Evolutionary conservation across 2,888 invertebrate species (phyloP).

Genomic region (Baronia brevicornis): DNA sequence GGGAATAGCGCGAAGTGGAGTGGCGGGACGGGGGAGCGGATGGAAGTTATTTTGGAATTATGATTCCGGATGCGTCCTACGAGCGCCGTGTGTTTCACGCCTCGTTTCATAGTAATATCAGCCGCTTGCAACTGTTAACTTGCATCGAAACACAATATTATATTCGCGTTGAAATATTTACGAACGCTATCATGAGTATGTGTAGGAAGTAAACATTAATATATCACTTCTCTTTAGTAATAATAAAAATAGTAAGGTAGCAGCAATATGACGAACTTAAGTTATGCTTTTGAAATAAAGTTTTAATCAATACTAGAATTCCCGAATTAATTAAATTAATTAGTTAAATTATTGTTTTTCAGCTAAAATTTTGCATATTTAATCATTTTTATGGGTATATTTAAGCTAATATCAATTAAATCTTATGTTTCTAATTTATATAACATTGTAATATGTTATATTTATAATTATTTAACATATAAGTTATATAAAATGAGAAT

Average conservation of each 20-base stretch:
- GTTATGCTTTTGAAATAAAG: too few relatives aligned
- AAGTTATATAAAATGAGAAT: too few relatives aligned
- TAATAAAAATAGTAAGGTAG: too few relatives aligned
- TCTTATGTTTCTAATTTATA: too few relatives aligned
- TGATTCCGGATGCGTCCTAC: conserved; percentile 72
- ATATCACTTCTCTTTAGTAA: neutral
- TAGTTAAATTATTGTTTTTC: too few relatives aligned
- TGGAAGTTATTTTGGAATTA: conserved; percentile 73
- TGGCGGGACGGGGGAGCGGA: conserved; percentile 41
- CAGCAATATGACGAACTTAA: too few relatives aligned
- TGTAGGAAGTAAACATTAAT: conserved; percentile 1
- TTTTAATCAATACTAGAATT: too few relatives aligned
- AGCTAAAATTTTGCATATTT: too few relatives aligned
- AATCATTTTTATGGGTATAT: too few relatives aligned
- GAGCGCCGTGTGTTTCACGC: conserved; percentile 68
- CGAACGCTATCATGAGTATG: conserved; percentile 8
- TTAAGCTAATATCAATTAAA: too few relatives aligned
- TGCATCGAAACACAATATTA: conserved; percentile 44
- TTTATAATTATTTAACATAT: too few relatives aligned
- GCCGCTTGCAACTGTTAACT: conserved; percentile 50
- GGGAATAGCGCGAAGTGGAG: conserved; percentile 34
- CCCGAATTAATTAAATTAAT: too few relatives aligned
- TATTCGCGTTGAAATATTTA: conserved; percentile 34
- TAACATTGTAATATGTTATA: neutral
- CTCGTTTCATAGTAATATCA: conserved; percentile 64